phyloP scores from a whole-genome alignment of 2,888 invertebrate genomes.

The Aricia artaxerxes region DNA sequence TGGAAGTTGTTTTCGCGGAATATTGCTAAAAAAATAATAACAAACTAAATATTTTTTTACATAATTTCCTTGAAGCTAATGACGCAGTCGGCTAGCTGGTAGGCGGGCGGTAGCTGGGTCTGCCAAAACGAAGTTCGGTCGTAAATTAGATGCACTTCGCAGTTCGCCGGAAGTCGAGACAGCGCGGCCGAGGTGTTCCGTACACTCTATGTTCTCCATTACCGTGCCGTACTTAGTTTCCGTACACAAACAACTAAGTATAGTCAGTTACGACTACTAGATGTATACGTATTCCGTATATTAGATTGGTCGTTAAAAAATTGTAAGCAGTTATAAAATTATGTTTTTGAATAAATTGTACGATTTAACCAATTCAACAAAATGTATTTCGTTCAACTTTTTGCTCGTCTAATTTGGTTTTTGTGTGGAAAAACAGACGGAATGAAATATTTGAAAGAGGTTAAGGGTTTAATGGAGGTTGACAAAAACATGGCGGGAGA shows the following conservation, averaged over 20 bases:
- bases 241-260: background rate
- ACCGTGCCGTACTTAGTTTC: background rate
- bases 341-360: background rate
- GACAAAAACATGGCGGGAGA: slow-evolving; percentile 14
- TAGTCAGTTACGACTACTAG: background rate
- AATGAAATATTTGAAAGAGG: slow-evolving; percentile 15
- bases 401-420: background rate
- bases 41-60: too few species aligned
- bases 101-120: background rate
- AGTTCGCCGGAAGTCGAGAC: slow-evolving; percentile 1
- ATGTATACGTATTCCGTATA: too few species aligned
- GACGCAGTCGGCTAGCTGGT: background rate
- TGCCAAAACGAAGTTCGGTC: slow-evolving; percentile 8
- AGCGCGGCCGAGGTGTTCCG: background rate
- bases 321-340: background rate
- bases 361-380: background rate
- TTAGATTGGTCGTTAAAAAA: background rate
- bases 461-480: slow-evolving; percentile 13
- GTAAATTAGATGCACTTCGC: slow-evolving; percentile 10
- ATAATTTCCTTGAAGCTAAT: background rate
- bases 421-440: background rate
- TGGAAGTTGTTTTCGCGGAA: too few species aligned
- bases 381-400: background rate
- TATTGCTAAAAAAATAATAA: too few species aligned
- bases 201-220: background rate